A percentile compares a stretch with the other conserved stretches of the same genome.
These are phyloP conservation scores for Spheniscus mendiculus DNA, from an alignment of 2,113 vertebrate species.

Conservation along the genomic window DNA sequence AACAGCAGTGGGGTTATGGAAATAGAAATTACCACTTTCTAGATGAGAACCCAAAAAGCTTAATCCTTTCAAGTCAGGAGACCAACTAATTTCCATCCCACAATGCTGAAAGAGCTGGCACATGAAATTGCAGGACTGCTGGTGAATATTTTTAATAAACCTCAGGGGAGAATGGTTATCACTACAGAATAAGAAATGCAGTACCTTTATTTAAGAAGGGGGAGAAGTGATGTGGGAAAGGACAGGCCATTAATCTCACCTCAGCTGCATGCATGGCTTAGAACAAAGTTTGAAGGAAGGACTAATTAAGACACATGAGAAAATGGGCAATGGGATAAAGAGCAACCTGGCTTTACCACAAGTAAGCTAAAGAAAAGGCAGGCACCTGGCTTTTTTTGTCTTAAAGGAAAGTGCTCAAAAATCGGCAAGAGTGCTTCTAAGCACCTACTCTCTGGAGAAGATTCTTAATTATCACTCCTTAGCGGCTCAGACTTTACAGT, in stretches of 20 bases:
- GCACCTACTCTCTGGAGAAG: neutral
- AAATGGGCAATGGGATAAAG: neutral
- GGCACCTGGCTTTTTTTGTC: neutral
- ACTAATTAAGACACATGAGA: slow-evolving; percentile 52
- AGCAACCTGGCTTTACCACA: neutral
- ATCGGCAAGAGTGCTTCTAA: neutral
- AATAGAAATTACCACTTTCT: neutral
- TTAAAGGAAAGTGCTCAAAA: neutral
- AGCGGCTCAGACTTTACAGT: neutral
- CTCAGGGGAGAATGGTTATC: neutral
- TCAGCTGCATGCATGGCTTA: neutral
- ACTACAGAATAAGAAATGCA: neutral
- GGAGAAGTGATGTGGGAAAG: neutral
- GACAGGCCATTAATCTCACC: slow-evolving; percentile 41
- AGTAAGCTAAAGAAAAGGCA: neutral
- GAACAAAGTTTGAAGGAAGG: neutral
- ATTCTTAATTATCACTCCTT: neutral
- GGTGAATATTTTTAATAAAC: neutral
- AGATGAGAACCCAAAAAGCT: neutral
- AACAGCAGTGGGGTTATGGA: neutral
- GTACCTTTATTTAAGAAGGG: neutral
- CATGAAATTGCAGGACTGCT: neutral
- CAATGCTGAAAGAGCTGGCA: neutral
- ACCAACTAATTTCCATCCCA: neutral
- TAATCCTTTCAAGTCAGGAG: neutral